These are phyloP conservation scores for Cheilosia impressa DNA, from an alignment of 2,888 invertebrate genomes.

Conservation along the genomic window DNA sequence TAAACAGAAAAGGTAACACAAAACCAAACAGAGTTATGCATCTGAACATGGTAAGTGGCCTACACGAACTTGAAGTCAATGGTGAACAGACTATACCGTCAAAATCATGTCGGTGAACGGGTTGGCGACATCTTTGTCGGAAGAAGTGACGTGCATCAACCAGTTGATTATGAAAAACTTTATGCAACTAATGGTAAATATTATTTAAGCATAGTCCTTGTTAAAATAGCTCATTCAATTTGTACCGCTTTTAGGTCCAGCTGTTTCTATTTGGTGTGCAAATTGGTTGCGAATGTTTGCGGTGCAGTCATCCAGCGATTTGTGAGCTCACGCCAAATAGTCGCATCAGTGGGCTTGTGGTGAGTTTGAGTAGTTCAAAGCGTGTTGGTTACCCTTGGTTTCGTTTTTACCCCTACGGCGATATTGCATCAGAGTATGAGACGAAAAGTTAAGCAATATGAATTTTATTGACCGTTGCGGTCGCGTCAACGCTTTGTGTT, in stretches of 20 bases:
- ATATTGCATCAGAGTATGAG: background rate
- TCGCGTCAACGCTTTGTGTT: background rate
- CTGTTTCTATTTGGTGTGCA: background rate
- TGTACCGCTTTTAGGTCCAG: background rate
- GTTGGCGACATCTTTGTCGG: background rate
- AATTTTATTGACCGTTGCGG: background rate
- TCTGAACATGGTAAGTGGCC: background rate
- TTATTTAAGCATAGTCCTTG: background rate
- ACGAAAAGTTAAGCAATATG: background rate
- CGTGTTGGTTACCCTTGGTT: background rate
- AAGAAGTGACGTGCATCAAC: background rate
- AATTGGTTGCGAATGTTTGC: conserved; percentile 1
- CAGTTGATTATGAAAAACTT: background rate
- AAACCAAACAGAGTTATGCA: background rate
- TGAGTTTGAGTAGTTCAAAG: background rate
- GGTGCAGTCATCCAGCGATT: background rate
- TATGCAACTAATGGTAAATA: background rate
- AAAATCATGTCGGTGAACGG: background rate
- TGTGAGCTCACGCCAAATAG: background rate
- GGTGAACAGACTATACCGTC: background rate
- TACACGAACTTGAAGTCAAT: background rate
- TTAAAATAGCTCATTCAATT: background rate
- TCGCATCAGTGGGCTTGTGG: background rate
- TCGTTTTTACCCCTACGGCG: background rate
- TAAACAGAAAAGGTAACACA: background rate